Evolutionary conservation across 2,113 vertebrate species (phyloP).

Genomic region (Patagioenas fasciata): DNA sequence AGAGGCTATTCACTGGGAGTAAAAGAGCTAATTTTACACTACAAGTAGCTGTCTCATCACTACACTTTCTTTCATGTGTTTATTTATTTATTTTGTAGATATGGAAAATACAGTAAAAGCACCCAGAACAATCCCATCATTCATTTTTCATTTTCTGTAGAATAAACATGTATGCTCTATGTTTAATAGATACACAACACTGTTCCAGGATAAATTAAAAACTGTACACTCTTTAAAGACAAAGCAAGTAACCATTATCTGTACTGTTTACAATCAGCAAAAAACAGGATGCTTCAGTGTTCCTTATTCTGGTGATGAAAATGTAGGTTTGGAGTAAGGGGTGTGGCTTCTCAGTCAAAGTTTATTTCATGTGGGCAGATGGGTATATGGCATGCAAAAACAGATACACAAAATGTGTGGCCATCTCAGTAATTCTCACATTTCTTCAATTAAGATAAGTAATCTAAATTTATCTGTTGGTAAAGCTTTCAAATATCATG

Average conservation of each 20-base stretch:
- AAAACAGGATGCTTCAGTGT: neutral
- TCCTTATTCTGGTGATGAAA: neutral
- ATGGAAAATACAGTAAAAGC: neutral
- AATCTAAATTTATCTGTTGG: neutral
- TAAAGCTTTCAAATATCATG: neutral
- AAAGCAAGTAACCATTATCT: neutral
- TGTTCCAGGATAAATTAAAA: neutral
- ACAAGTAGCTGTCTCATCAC: neutral
- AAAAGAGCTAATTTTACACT: slow-evolving; percentile 10
- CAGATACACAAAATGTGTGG: neutral
- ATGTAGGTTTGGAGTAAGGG: neutral
- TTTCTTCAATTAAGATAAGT: neutral
- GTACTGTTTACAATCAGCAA: neutral
- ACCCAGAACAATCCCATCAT: neutral
- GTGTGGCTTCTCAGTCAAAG: neutral
- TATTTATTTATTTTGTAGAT: neutral
- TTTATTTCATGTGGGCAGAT: neutral
- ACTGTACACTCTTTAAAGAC: neutral
- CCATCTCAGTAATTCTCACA: neutral
- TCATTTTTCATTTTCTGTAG: neutral
- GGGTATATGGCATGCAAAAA: neutral
- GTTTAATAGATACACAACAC: neutral
- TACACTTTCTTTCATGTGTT: neutral
- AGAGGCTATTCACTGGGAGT: neutral
- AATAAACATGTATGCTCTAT: neutral